Evolutionary conservation across 64 coral and sea anemone genomes (phyloP).

Genomic region (Astreopora myriophthalma): DNA sequence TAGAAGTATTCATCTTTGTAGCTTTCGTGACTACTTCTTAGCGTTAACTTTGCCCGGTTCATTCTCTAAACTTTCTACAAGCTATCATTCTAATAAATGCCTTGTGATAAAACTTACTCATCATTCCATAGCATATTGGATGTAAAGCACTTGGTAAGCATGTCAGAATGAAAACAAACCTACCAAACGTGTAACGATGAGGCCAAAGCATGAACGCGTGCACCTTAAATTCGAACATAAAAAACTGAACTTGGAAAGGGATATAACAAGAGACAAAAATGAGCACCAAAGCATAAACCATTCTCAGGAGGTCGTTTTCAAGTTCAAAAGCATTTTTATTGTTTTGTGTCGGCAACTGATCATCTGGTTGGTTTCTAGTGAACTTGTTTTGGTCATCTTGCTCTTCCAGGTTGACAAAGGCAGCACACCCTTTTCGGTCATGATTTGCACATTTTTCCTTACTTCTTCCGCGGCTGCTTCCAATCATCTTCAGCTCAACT

Average conservation of each 20-base stretch:
- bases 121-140: conserved; percentile 90
- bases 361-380: not conserved
- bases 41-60: not conserved
- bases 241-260: conserved; percentile 70
- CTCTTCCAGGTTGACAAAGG: not conserved
- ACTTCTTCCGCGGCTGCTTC: not conserved
- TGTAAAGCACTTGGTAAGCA: conserved; percentile 81
- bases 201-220: conserved; percentile 26
- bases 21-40: too few species aligned
- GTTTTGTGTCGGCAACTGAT: not conserved
- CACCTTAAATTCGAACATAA: conserved; percentile 66
- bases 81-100: conserved; percentile 75
- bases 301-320: conserved; percentile 79
- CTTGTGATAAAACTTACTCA: conserved; percentile 93
- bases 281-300: conserved; percentile 82
- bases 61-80: conserved; percentile 35
- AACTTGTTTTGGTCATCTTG: not conserved
- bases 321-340: conserved; percentile 62
- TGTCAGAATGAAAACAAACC: conserved; percentile 27
- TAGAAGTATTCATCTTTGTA: too few species aligned
- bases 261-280: conserved; percentile 78
- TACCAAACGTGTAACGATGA: conserved; percentile 22
- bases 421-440: not conserved
- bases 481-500: not conserved
- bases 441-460: not conserved